phyloP scores from a whole-genome alignment of 2,797 vertebrate species.

The Xyrichtys novacula region DNA sequence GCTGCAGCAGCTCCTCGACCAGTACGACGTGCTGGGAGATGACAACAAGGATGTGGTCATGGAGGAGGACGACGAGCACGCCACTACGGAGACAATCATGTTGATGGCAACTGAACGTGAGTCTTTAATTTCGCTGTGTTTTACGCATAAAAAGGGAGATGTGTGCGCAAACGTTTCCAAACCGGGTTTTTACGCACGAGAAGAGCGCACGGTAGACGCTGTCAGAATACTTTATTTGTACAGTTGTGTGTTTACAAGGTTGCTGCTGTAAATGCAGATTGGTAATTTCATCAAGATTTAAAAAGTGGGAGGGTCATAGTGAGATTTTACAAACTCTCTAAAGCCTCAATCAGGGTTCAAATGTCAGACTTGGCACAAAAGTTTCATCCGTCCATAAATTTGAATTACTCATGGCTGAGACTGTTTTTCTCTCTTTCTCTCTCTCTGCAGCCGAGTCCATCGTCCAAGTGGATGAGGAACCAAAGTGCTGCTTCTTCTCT shows the following conservation, averaged over 20 bases:
- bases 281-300: not conserved
- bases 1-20: constrained; percentile 96
- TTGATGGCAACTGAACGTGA: constrained; percentile 96
- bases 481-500: constrained; percentile 97
- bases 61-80: constrained; percentile 97
- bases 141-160: not conserved
- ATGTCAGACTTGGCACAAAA: not conserved
- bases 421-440: constrained; percentile 15
- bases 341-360: not conserved
- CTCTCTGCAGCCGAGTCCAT: constrained; percentile 88
- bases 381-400: constrained; percentile 13
- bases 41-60: constrained; percentile 91
- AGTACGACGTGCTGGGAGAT: constrained; percentile 96
- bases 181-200: constrained; percentile 39
- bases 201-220: not conserved
- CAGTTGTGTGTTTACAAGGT: not conserved
- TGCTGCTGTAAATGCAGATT: not conserved
- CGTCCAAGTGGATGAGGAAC: constrained; percentile 90
- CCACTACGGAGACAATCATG: constrained; percentile 95
- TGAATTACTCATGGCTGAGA: constrained; percentile 1
- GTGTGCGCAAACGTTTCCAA: constrained; percentile 8
- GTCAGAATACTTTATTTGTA: not conserved
- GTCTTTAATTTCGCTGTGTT: constrained; percentile 64
- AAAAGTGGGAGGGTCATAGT: not conserved
- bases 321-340: not conserved